Conservation (phyloP, 1,140 invertebrate species). For the Artemia franciscana region DNA sequence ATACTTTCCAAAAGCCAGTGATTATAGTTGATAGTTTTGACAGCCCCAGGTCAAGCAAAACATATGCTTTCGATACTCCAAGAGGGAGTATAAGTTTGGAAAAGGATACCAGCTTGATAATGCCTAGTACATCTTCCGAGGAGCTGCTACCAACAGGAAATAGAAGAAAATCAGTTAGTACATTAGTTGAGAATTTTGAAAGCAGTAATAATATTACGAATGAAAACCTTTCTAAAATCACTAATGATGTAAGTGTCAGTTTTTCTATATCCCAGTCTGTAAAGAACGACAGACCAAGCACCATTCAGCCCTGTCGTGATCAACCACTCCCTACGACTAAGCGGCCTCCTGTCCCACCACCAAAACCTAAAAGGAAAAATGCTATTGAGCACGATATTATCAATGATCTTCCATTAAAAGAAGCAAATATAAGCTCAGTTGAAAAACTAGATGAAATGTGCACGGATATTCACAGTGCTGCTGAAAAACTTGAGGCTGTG, state of each 20-base stretch:
- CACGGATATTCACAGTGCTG: neutral
- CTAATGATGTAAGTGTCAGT: too few species aligned
- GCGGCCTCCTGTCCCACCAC: neutral
- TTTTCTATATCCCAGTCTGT: too few species aligned
- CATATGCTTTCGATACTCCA: neutral
- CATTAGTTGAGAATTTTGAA: too few species aligned
- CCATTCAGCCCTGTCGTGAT: too few species aligned
- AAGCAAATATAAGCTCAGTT: neutral
- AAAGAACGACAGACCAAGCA: too few species aligned
- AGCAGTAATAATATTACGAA: too few species aligned
- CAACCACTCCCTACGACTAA: neutral
- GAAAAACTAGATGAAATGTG: neutral
- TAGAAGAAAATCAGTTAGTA: too few species aligned
- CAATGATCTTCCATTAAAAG: neutral
- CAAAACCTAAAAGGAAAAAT: neutral
- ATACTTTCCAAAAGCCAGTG: neutral
- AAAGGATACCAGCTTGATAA: too few species aligned
- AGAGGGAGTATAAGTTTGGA: neutral
- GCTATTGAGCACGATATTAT: too few species aligned
- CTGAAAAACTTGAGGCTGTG: neutral
- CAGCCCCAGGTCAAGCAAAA: neutral
- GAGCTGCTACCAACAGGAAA: too few species aligned
- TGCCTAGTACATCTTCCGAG: too few species aligned
- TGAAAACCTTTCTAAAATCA: too few species aligned
- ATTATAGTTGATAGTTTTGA: neutral